Evolutionary conservation across 2,113 vertebrate genomes (phyloP).

Genomic region (Xenopus laevis): DNA sequence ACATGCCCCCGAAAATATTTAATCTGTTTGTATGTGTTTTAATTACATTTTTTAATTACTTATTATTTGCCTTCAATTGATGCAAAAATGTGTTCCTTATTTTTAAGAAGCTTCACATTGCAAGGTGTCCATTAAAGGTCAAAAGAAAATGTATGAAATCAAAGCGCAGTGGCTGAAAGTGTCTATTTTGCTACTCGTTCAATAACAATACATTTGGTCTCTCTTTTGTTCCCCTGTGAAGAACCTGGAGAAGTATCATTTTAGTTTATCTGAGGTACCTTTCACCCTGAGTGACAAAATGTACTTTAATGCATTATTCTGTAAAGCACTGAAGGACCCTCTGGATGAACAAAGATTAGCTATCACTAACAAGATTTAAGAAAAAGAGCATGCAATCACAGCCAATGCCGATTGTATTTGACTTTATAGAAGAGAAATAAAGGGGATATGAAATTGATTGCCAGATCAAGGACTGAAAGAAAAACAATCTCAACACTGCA

Average conservation of each 20-base stretch:
- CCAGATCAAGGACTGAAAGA: slow-evolving; percentile 42
- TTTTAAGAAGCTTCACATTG: too few relatives aligned
- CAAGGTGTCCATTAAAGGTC: too few relatives aligned
- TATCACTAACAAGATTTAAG: slow-evolving; percentile 40
- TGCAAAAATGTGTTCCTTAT: too few relatives aligned
- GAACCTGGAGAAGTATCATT: not conserved
- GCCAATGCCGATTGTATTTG: slow-evolving; percentile 23
- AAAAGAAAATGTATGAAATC: too few relatives aligned
- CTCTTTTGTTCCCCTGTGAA: not conserved
- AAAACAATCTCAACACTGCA: slow-evolving; percentile 42
- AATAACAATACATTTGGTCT: not conserved
- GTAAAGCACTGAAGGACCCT: slow-evolving; percentile 29
- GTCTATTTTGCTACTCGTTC: too few relatives aligned
- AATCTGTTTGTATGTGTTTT: too few relatives aligned
- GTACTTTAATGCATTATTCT: slow-evolving; percentile 29
- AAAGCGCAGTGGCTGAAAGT: too few relatives aligned
- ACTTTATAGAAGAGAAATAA: slow-evolving; percentile 37
- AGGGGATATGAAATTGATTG: slow-evolving; percentile 42
- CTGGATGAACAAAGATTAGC: slow-evolving; percentile 38
- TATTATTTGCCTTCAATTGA: too few relatives aligned
- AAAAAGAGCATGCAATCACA: slow-evolving; percentile 40
- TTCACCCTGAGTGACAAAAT: slow-evolving; percentile 21
- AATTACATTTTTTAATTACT: too few relatives aligned
- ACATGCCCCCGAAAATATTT: too few relatives aligned
- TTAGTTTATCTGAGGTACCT: slow-evolving; percentile 2